phyloP scores from a whole-genome alignment of 2,113 vertebrate genomes.

The Misgurnus anguillicaudatus region DNA sequence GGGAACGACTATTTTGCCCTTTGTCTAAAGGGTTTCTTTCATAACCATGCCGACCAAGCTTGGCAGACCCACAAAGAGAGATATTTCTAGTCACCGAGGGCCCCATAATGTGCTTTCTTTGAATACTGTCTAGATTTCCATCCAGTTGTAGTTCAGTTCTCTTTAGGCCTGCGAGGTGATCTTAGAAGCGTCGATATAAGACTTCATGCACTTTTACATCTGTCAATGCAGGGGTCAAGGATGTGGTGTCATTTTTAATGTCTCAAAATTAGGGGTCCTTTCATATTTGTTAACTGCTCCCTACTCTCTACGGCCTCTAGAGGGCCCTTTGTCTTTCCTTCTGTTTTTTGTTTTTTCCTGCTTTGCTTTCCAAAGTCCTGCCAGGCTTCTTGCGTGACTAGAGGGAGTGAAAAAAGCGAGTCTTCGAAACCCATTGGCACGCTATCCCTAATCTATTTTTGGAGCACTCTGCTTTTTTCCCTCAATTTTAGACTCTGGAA shows the following conservation, averaged over 20 bases:
- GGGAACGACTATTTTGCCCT: constrained; percentile 59
- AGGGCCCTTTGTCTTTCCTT: constrained; percentile 47
- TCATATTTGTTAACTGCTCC: constrained; percentile 31
- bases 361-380: constrained; percentile 69
- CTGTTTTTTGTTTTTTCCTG: constrained; percentile 57
- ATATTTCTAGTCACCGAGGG: constrained; percentile 50
- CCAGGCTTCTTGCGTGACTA: constrained; percentile 81
- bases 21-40: constrained; percentile 63
- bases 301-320: constrained; percentile 59
- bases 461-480: constrained; percentile 67
- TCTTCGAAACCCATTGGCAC: constrained; percentile 77
- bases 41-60: constrained; percentile 59
- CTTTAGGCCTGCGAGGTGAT: not conserved
- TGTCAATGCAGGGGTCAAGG: constrained; percentile 4
- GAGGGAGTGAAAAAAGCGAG: constrained; percentile 73
- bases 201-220: constrained; percentile 14
- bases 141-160: constrained; percentile 22
- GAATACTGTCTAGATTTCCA: constrained; percentile 45
- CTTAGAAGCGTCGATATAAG: constrained; percentile 9
- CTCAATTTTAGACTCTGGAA: constrained; percentile 54
- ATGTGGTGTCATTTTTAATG: constrained; percentile 23
- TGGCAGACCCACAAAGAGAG: constrained; percentile 53
- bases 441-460: constrained; percentile 80
- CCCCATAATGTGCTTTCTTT: constrained; percentile 41
- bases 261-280: not conserved